Evolutionary conservation across 2,888 invertebrate genomes (phyloP), one percentile per base, ranked within the genome.

Genomic region (Tachina lurida): DNA sequence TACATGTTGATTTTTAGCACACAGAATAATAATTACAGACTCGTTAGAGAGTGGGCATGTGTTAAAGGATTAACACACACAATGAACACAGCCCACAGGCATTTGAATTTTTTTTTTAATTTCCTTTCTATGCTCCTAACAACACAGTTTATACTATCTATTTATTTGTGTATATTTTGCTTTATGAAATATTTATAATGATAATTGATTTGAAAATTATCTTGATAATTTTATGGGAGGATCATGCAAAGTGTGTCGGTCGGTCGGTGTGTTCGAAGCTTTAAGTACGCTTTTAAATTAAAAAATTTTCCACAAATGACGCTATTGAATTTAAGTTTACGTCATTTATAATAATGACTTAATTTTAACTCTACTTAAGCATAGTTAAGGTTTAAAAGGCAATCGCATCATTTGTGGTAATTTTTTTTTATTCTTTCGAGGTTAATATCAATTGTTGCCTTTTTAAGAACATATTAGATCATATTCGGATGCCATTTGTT

Each of bases 61-160:
- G 79, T 71, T 83, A 83, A 86, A 86, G 86, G 83, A 83, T 86
- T 86, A 86, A 62, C 79, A 77, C 73, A 43, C n/a, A 63, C 45
- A 41, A 63, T 45, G 17, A 71, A 70, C 10, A 41, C 43, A 67
- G 52, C 56, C 67, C 81, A 68, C 60, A 68, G 74, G 43, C 45
- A 49, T 49, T 7, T n/a, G 19, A n/a, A 19, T 58, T 39, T 17
- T 41, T 54, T 19, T 70, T 39, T 10, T 39, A 49, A 68, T 45
- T 47, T 10, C 58, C 49, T 54, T 75, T 52, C n/a, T 22, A 63
- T 52, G 15, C 15, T 22, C 13, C 13, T 43, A 19, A 9, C 47
- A 15, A 13, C 31, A 10, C 62, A 63, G 31, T 31, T 31, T 68
- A 68, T 62, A 56, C 19, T 47, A 52, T 45, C 19, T 39, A 47